Percentiles rank a stretch among this genome's conserved stretches.
Conservation (phyloP, 2,888 invertebrate genomes). For the Trissoscelio sp. region DNA sequence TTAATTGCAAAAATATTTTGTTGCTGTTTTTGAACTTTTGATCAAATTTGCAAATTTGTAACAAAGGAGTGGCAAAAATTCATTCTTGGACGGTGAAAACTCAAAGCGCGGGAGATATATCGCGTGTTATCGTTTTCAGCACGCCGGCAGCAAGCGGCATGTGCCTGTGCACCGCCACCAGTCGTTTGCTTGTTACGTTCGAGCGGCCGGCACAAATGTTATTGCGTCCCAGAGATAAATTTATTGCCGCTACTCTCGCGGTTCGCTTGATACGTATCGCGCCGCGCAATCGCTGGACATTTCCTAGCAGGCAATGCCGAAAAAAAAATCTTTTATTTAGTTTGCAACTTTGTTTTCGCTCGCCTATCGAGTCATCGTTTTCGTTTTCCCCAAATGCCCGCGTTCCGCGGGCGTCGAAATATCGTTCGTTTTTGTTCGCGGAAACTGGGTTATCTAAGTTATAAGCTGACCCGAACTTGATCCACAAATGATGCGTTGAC, state of each 20-base stretch:
- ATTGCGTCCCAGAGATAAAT: slow-evolving; percentile 76
- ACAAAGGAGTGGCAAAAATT: slow-evolving; percentile 40
- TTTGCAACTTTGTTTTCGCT: slow-evolving; percentile 45
- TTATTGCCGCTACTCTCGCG: slow-evolving; percentile 70
- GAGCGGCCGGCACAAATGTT: slow-evolving; percentile 76
- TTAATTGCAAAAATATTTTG: no score
- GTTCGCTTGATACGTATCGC: slow-evolving; percentile 58
- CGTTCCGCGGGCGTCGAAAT: not conserved
- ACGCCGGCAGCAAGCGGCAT: slow-evolving; percentile 50
- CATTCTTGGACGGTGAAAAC: slow-evolving; percentile 36
- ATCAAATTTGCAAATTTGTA: slow-evolving; percentile 26
- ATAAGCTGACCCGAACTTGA: slow-evolving; percentile 25
- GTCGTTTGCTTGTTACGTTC: slow-evolving; percentile 69
- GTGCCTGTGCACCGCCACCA: slow-evolving; percentile 44
- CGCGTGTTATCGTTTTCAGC: slow-evolving; percentile 56
- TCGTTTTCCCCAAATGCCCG: not conserved
- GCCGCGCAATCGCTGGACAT: slow-evolving; percentile 52
- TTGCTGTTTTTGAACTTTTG: no score
- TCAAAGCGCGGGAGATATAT: slow-evolving; percentile 36
- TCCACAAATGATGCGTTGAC: slow-evolving; percentile 9
- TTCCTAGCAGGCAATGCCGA: slow-evolving; percentile 24
- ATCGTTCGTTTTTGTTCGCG: not conserved
- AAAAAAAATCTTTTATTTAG: slow-evolving; percentile 55
- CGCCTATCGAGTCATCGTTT: slow-evolving; percentile 12
- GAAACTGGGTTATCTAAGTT: slow-evolving; percentile 28